Evolutionary conservation across 2,113 vertebrate genomes (phyloP).

Genomic region (Solea senegalensis): DNA sequence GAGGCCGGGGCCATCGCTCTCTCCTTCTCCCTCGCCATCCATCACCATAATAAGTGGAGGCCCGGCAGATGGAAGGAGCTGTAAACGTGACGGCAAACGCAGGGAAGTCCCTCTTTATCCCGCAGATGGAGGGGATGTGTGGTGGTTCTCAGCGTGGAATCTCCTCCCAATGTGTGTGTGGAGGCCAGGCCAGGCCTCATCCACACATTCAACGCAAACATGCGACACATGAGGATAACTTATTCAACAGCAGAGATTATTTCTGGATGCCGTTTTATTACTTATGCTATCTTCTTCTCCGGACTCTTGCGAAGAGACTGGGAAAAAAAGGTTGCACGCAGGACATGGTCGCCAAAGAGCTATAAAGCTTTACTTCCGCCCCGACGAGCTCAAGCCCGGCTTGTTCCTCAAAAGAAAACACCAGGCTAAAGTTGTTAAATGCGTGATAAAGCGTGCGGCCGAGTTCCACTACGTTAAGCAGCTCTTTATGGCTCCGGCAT

Average conservation of each 20-base stretch:
- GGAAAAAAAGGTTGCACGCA: constrained; percentile 15
- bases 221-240: constrained; percentile 5
- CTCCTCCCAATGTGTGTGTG: neutral
- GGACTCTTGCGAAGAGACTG: constrained; percentile 6
- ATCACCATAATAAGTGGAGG: constrained; percentile 70
- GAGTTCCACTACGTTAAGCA: constrained; percentile 52
- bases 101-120: constrained; percentile 50
- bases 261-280: constrained; percentile 41
- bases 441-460: constrained; percentile 51
- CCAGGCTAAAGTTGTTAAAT: constrained; percentile 51
- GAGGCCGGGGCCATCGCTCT: constrained; percentile 61
- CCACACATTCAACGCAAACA: neutral
- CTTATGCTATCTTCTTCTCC: constrained; percentile 16
- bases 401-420: constrained; percentile 54
- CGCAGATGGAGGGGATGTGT: constrained; percentile 21
- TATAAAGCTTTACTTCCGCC: constrained; percentile 54
- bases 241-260: constrained; percentile 23
- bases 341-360: constrained; percentile 41
- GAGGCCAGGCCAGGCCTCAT: constrained; percentile 1
- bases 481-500: constrained; percentile 29
- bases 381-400: constrained; percentile 21
- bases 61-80: constrained; percentile 55
- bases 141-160: constrained; percentile 13
- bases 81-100: constrained; percentile 39
- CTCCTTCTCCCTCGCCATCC: constrained; percentile 55